A percentile compares a stretch with the other conserved stretches of the same genome.
phyloP scores from a whole-genome alignment of 2,888 invertebrate genomes.

The Apoderus coryli region DNA sequence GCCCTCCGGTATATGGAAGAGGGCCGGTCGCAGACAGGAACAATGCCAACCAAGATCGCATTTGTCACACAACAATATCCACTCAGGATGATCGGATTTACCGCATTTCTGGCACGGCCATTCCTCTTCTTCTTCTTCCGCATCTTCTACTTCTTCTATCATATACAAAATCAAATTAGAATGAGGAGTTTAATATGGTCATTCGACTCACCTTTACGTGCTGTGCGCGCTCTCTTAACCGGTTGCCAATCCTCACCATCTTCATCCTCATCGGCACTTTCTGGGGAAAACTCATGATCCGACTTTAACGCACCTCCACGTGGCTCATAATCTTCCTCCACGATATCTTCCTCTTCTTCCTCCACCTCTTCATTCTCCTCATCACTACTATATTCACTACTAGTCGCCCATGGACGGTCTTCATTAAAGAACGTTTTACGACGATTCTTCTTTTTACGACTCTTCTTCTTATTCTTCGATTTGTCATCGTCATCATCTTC shows the following conservation, averaged over 20 bases:
- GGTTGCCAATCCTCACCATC: conserved; percentile 54
- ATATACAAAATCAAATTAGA: too few relatives aligned
- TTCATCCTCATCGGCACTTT: conserved; percentile 61
- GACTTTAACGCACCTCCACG: conserved; percentile 35
- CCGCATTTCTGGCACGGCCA: conserved; percentile 83
- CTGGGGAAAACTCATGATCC: conserved; percentile 88
- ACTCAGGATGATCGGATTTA: conserved; percentile 88
- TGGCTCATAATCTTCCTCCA: conserved; percentile 25
- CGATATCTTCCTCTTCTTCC: conserved; percentile 32
- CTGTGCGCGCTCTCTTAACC: conserved; percentile 68
- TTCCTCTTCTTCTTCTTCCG: conserved; percentile 37
- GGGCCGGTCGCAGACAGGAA: conserved; percentile 81
- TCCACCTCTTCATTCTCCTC: conserved; percentile 28
- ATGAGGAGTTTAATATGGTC: too few relatives aligned
- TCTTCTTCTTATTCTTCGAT: conserved; percentile 29
- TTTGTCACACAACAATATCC: conserved; percentile 90
- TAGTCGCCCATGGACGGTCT: conserved; percentile 43
- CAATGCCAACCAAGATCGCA: conserved; percentile 98
- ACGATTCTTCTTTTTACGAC: conserved; percentile 28
- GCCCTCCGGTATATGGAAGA: conserved; percentile 90
- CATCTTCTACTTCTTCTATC: conserved; percentile 26
- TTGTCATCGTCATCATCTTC: conserved; percentile 18
- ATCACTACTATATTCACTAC: conserved; percentile 38
- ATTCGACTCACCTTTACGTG: conserved; percentile 55
- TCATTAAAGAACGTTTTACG: conserved; percentile 34